Evolutionary conservation across 2,113 vertebrate species (phyloP).

Genomic region (Kryptolebias marmoratus): DNA sequence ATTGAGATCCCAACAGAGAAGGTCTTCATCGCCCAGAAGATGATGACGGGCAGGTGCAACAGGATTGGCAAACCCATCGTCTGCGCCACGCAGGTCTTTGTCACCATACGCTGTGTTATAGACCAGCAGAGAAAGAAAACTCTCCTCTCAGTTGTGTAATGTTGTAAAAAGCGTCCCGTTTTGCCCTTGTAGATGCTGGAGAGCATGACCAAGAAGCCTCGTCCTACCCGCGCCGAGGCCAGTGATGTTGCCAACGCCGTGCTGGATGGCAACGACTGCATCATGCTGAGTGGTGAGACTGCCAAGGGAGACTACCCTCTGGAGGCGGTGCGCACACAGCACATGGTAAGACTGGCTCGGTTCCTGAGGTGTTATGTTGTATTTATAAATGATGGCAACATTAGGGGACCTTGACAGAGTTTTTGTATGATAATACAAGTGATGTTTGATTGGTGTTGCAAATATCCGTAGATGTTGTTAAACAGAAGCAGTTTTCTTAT

Average conservation of each 20-base stretch:
- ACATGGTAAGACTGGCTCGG: conserved; percentile 79
- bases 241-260: conserved; percentile 96
- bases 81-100: conserved; percentile 93
- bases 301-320: conserved; percentile 98
- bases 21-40: conserved; percentile 97
- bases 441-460: too few relatives aligned
- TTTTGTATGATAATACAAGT: too few relatives aligned
- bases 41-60: conserved; percentile 98
- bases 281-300: conserved; percentile 97
- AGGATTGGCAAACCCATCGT: conserved; percentile 94
- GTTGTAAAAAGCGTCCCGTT: background rate
- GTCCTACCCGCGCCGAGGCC: conserved; percentile 94
- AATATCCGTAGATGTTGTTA: too few relatives aligned
- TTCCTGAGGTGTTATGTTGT: too few relatives aligned
- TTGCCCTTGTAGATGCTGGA: conserved; percentile 86
- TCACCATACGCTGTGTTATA: background rate
- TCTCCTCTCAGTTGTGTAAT: conserved; percentile 5
- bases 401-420: background rate
- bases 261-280: conserved; percentile 95
- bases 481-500: too few relatives aligned
- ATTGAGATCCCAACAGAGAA: conserved; percentile 99
- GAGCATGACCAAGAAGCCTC: conserved; percentile 99
- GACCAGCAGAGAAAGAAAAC: background rate
- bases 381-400: background rate
- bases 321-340: conserved; percentile 94